Base-by-base conservation (phyloP, 2,797 vertebrate species). In the Phalanger gymnotis region DNA sequence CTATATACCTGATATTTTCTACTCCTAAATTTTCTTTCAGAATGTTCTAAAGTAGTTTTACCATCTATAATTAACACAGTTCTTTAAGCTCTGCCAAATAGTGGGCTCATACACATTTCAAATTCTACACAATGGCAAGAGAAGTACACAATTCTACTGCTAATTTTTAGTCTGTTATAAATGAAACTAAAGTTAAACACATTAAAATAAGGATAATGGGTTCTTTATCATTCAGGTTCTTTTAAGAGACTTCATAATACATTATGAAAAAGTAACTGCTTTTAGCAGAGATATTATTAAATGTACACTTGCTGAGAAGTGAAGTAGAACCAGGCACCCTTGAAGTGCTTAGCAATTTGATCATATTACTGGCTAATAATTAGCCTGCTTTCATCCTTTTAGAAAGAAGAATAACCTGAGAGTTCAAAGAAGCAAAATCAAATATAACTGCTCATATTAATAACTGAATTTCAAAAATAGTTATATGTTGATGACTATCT, bases 231-330 rank as follows among this genome's bases (percentile, higher is more conserved):
- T 93, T 53, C 25, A 96, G 96, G 94, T 54, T 96, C 53, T 61
- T 97, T 97, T 95, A 97, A 97, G 97, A 95, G 91, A 96, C 94
- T 92, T 73, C 53, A 94, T 54, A 95, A 95, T 94, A 53, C 11
- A 94, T 91, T 96, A 94, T 93, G 93, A 97, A 95, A 51, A 51
- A 73, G 54, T 90, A 96, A 95, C 92, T 97, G 96, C 92, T 96
- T 95, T 97, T 96, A 95, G 93, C 25, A 95, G 95, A 95, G 95
- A 96, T 95, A 97, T 97, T 98, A 97, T 97, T 93, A 97, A 97
- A 96, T 87, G 91, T 61, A 93, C 53, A 97, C 92, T 89, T 95
- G 87, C 56, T 96, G 55, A 97, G 96, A 97, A 97, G 91, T 96
- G 91, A 98, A 97, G 97, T 94, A 96, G 94, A 98, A 95, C 53